Evolutionary conservation across 2,797 vertebrate species (phyloP), one percentile per base, ranked within the genome.

Genomic region (Hybognathus amarus): DNA sequence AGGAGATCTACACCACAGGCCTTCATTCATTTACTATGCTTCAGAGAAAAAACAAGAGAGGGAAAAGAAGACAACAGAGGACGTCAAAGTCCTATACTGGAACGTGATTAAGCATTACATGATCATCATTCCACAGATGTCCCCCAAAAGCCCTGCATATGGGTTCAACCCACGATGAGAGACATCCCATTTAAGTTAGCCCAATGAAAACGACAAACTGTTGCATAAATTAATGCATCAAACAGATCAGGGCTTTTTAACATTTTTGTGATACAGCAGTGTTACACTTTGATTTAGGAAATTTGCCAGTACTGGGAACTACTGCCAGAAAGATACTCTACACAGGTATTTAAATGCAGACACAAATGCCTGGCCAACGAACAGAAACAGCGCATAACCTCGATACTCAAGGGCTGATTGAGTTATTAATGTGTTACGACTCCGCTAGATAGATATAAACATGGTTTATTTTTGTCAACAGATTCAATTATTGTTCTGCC

Each of bases 51-150:
- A 33, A 64, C 76, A 64, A 77, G 40, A 77, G 17, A 10, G 45
- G 45, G 20, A 69, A 71, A 66, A 22, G 10, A 73, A 64, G 45
- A 71, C 42, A 79, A 63, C 54, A 11, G 42, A 38, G 12, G n/a
- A 59, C 36, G 63, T 24, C 64, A 45, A 54, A 47, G 22, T 30
- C 45, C 27, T 74, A 30, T 10, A 45, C 42, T 56, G 11, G 68
- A 56, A 74, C 24, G 24, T 74, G 76, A 54, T 71, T 24, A 36
- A 77, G 75, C 67, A 83, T 71, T 75, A 68, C 13, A 38, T 15
- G 77, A 75, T 67, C 69, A 68, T 73, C 30, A 67, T 84, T 80
- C 71, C 33, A 69, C n/a, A 76, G 70, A 83, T 77, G 66, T 74
- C 76, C 66, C 42, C 59, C 42, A 22, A 78, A 61, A 54, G 77